These are phyloP conservation scores for Crotophaga sulcirostris DNA, from an alignment of 2,113 vertebrate genomes.

Conservation along the genomic window DNA sequence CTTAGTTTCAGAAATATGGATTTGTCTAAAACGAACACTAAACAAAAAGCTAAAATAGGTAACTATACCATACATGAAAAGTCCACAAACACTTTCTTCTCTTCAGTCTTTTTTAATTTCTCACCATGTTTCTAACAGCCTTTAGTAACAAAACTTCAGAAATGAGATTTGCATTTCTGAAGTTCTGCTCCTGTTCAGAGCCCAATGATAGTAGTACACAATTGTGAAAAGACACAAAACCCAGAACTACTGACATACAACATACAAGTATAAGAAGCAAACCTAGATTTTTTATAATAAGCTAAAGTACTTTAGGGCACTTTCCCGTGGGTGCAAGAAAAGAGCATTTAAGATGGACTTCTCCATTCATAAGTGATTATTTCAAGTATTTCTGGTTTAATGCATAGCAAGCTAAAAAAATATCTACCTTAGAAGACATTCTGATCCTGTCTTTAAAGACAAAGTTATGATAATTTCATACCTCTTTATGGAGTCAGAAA, in stretches of 20 bases:
- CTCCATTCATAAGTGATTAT: neutral
- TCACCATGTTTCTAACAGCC: neutral
- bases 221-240: neutral
- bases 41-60: neutral
- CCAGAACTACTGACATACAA: neutral
- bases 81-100: neutral
- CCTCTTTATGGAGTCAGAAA: neutral
- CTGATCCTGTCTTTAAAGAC: neutral
- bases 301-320: neutral
- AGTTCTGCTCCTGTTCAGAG: neutral
- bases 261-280: neutral
- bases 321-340: neutral
- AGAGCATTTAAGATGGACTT: neutral
- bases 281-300: neutral
- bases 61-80: neutral
- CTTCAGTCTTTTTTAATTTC: neutral
- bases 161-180: neutral
- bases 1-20: neutral
- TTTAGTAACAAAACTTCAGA: neutral
- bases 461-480: neutral
- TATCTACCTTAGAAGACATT: neutral
- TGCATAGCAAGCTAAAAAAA: neutral
- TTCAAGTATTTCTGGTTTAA: neutral
- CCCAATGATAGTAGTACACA: neutral
- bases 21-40: neutral